Conservation (phyloP, 2,797 vertebrate species). For the Gambusia yucatana region DNA sequence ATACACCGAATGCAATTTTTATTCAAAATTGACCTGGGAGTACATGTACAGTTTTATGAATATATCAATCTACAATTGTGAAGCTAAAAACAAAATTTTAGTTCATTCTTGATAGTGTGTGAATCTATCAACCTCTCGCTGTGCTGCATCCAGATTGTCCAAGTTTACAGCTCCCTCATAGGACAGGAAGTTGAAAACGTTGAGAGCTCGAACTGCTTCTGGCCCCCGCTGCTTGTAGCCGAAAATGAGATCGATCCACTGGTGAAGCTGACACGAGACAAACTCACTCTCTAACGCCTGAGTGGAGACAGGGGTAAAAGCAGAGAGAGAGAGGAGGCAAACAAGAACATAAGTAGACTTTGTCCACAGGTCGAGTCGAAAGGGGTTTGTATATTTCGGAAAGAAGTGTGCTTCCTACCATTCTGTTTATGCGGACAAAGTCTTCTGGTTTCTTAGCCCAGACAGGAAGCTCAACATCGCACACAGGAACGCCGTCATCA, state of each 20-base stretch:
- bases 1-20: too few species aligned
- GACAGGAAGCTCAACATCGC: constrained; percentile 92
- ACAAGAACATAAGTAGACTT: neutral
- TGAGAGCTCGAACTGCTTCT: constrained; percentile 93
- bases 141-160: constrained; percentile 88
- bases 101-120: neutral
- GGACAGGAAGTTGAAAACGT: constrained; percentile 94
- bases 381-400: neutral
- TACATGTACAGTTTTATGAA: neutral
- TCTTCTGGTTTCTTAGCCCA: constrained; percentile 99
- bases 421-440: constrained; percentile 97
- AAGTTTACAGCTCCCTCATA: constrained; percentile 95
- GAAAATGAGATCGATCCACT: constrained; percentile 98
- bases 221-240: constrained; percentile 98
- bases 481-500: constrained; percentile 88
- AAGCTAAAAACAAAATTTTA: neutral
- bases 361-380: neutral
- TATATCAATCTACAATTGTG: neutral
- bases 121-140: constrained; percentile 86
- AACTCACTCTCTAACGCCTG: constrained; percentile 98
- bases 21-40: too few species aligned
- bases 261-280: constrained; percentile 92
- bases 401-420: constrained; percentile 82
- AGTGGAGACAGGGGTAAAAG: neutral
- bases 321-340: neutral